Conservation (phyloP, 2,113 vertebrate species). For the Genyomyrus donnyi region DNA sequence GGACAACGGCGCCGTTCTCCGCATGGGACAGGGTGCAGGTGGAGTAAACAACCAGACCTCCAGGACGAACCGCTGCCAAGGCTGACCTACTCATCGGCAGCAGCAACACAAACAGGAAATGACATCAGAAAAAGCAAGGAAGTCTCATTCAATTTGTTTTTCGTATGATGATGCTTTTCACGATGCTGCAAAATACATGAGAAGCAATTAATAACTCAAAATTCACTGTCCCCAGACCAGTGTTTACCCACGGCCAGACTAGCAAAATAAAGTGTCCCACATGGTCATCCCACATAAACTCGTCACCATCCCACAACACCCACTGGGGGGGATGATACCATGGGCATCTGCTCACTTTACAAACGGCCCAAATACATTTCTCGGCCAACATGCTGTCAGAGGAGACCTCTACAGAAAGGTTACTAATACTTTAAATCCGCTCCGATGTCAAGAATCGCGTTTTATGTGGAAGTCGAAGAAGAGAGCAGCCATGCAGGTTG, state of each 20-base stretch:
- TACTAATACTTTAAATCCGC: background rate
- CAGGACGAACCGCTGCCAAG: constrained; percentile 73
- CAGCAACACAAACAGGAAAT: background rate
- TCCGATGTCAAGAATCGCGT: background rate
- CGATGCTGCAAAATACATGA: background rate
- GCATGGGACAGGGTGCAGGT: constrained; percentile 84
- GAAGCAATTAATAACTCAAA: background rate
- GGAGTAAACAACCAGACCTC: constrained; percentile 83
- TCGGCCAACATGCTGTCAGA: background rate
- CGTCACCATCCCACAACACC: background rate
- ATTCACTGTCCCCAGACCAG: background rate
- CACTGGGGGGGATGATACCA: background rate
- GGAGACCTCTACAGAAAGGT: background rate
- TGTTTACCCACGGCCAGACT: background rate
- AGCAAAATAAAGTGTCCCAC: background rate
- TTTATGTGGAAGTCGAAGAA: background rate
- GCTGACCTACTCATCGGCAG: constrained; percentile 69
- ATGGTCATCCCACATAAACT: background rate
- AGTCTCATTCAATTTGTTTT: background rate
- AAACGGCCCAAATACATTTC: background rate
- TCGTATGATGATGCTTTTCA: too few species aligned
- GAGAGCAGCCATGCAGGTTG: background rate
- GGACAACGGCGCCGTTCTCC: constrained; percentile 79
- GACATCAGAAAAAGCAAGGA: background rate
- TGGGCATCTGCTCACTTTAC: too few species aligned